Conservation (phyloP, 1,140 invertebrate genomes). For the Zaprionus ghesquierei region DNA sequence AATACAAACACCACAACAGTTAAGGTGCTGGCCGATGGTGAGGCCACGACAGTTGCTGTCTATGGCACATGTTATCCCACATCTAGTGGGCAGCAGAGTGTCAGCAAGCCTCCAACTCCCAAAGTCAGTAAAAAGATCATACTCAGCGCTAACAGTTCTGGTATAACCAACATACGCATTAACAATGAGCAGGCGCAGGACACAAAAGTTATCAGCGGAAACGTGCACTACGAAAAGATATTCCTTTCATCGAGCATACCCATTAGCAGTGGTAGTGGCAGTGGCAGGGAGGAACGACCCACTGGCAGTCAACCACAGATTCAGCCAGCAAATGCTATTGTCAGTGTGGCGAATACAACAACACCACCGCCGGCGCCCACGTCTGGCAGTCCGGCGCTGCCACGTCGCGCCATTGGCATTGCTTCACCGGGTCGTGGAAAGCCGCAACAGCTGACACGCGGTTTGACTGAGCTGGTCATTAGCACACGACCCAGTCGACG, state of each 20-base stretch:
- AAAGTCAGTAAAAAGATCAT: constrained; percentile 78
- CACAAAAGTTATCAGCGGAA: constrained; percentile 59
- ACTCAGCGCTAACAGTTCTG: constrained; percentile 73
- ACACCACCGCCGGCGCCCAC: background rate
- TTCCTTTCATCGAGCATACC: constrained; percentile 74
- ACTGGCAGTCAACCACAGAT: constrained; percentile 22
- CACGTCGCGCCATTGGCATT: constrained; percentile 42
- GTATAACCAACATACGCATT: constrained; percentile 75
- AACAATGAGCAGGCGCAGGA: constrained; percentile 61
- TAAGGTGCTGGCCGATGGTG: constrained; percentile 57
- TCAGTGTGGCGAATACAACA: constrained; percentile 4
- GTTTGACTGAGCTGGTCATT: constrained; percentile 78
- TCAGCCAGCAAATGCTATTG: constrained; percentile 2
- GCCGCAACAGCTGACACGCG: constrained; percentile 65
- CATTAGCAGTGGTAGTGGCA: constrained; percentile 32
- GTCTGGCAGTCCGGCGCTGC: constrained; percentile 54
- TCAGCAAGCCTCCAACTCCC: constrained; percentile 52
- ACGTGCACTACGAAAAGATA: constrained; percentile 78
- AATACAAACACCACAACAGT: constrained; percentile 73
- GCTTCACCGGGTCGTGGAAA: constrained; percentile 17
- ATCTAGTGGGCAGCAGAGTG: constrained; percentile 9
- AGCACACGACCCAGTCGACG: constrained; percentile 73
- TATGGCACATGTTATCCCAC: constrained; percentile 75
- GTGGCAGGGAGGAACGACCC: constrained; percentile 6
- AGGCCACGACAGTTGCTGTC: constrained; percentile 60